phyloP scores from a whole-genome alignment of 2,113 vertebrate genomes.

The Haliaeetus leucogaster region DNA sequence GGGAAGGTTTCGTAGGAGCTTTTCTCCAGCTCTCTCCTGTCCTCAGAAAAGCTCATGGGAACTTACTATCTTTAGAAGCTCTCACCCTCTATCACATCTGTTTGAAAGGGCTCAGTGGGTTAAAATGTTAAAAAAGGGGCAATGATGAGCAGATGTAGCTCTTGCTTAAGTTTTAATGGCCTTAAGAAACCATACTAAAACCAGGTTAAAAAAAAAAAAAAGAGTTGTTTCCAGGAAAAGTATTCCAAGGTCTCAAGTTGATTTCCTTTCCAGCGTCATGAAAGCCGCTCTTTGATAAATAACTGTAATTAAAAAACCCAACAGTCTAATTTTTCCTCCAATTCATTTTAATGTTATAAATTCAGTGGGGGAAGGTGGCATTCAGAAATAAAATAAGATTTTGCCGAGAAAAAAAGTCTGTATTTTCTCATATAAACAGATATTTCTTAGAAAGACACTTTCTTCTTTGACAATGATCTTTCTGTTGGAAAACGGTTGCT shows the following conservation, averaged over 20 bases:
- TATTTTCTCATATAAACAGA: neutral
- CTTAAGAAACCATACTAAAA: neutral
- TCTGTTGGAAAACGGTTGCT: neutral
- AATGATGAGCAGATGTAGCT: neutral
- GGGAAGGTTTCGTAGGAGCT: neutral
- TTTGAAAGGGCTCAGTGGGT: neutral
- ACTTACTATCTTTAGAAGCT: neutral
- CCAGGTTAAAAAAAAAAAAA: neutral
- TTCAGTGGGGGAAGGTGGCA: neutral
- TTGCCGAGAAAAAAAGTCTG: neutral
- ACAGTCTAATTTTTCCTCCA: neutral
- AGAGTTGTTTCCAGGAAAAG: neutral
- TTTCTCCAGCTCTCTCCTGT: neutral
- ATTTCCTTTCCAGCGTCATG: neutral
- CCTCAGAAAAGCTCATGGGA: neutral
- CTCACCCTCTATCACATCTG: no score
- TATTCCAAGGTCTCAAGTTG: neutral
- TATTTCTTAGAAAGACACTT: neutral
- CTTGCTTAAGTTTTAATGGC: neutral
- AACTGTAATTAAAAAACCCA: neutral
- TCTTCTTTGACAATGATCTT: neutral
- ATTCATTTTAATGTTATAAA: neutral
- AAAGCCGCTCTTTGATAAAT: slow-evolving; percentile 1
- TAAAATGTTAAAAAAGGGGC: neutral
- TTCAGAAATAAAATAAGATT: neutral